A percentile compares a stretch with the other conserved stretches of the same genome.
These are phyloP conservation scores for Notospermus geniculatus DNA, from an alignment of 1,140 invertebrate genomes.

Conservation along the genomic window DNA sequence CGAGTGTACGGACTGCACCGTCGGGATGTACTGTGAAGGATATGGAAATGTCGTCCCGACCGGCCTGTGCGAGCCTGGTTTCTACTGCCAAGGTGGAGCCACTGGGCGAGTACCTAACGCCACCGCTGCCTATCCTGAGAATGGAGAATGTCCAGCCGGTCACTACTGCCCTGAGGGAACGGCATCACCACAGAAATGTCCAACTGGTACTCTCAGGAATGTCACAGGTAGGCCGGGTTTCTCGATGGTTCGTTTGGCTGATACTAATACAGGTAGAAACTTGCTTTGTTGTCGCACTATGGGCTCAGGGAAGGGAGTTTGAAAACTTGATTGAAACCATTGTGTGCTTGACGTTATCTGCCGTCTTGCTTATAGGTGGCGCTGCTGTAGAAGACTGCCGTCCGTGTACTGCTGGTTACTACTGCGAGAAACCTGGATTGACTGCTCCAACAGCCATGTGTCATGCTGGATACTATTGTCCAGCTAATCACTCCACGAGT, in stretches of 20 bases:
- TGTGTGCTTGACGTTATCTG: not conserved
- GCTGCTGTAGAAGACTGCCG: constrained; percentile 35
- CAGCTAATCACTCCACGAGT: constrained; percentile 39
- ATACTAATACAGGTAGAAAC: not conserved
- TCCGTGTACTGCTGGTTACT: constrained; percentile 44
- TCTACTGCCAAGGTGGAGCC: constrained; percentile 47
- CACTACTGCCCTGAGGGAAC: constrained; percentile 47
- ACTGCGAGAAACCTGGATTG: constrained; percentile 42
- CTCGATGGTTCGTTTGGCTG: not conserved
- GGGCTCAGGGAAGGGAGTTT: no score
- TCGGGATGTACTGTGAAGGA: constrained; percentile 50
- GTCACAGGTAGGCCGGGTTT: constrained; percentile 35
- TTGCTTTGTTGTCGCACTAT: no score
- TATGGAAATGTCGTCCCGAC: constrained; percentile 42
- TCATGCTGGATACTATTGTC: constrained; percentile 47
- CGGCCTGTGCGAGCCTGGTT: constrained; percentile 49
- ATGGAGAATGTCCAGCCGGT: constrained; percentile 42
- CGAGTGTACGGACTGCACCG: constrained; percentile 42
- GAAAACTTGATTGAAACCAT: not conserved
- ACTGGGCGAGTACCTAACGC: constrained; percentile 34
- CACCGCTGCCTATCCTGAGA: constrained; percentile 32
- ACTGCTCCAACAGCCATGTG: constrained; percentile 39
- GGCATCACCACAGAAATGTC: constrained; percentile 34
- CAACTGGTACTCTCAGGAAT: constrained; percentile 44
- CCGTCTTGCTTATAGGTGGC: constrained; percentile 35